Conservation (phyloP, 2,113 vertebrate species). For the Solea senegalensis region DNA sequence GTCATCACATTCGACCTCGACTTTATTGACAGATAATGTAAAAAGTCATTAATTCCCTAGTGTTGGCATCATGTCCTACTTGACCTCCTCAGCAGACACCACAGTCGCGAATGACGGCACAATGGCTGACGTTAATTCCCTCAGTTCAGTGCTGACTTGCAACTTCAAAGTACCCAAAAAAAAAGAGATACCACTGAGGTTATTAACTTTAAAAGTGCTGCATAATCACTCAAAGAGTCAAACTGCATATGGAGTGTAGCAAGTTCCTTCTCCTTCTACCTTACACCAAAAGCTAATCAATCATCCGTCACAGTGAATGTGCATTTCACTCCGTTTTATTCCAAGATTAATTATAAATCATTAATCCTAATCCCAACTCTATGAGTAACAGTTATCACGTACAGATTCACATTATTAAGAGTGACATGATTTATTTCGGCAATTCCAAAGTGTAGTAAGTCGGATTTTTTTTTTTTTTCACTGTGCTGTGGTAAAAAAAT, state of each 20-base stretch:
- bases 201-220: not conserved
- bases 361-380: not conserved
- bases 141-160: not conserved
- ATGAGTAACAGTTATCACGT: not conserved
- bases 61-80: not conserved
- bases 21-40: too few species aligned
- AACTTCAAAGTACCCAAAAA: not conserved
- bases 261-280: not conserved
- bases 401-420: not conserved
- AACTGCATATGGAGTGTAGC: not conserved
- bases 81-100: not conserved
- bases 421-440: constrained; percentile 17
- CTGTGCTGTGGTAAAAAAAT: not conserved
- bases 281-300: not conserved
- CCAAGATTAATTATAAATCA: not conserved
- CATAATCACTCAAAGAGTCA: not conserved
- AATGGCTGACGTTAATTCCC: too few species aligned
- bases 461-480: not conserved
- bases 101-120: not conserved
- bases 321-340: not conserved
- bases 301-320: not conserved
- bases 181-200: not conserved
- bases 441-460: constrained; percentile 7
- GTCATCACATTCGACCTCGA: not conserved
- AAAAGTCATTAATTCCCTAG: not conserved